Evolutionary conservation across 92 coral and sea anemone genomes (phyloP).

Genomic region (Isaurus tuberculatus): DNA sequence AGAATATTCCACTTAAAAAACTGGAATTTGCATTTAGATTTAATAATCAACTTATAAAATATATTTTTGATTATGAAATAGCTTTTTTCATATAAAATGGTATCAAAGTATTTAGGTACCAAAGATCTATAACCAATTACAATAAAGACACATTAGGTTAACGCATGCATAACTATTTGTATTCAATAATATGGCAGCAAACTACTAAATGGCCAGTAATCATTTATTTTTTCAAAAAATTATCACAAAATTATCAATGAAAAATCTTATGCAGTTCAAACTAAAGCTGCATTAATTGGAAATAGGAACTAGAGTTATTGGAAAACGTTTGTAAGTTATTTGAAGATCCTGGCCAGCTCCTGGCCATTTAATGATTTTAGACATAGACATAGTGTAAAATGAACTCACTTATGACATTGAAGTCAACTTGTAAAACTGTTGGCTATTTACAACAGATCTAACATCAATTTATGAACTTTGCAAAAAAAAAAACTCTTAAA

Average conservation of each 20-base stretch:
- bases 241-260: too few relatives aligned
- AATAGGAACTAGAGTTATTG: too few relatives aligned
- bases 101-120: constrained; percentile 5
- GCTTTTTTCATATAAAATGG: not conserved
- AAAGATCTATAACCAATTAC: constrained; percentile 4
- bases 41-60: not conserved
- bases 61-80: constrained; percentile 10
- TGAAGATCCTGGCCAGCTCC: too few relatives aligned
- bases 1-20: constrained; percentile 12
- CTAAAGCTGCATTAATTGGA: too few relatives aligned
- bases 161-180: not conserved
- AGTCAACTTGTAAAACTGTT: too few relatives aligned
- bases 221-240: too few relatives aligned
- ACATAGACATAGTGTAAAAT: too few relatives aligned
- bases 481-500: not conserved
- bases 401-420: too few relatives aligned
- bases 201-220: too few relatives aligned
- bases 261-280: too few relatives aligned
- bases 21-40: constrained; percentile 22
- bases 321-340: too few relatives aligned
- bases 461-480: not conserved
- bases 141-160: constrained; percentile 5
- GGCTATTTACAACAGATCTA: not conserved
- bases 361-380: too few relatives aligned
- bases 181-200: constrained; percentile 17